Evolutionary conservation across 2,888 invertebrate genomes (phyloP), one percentile per base, ranked within the genome.

Genomic region (Malachius bipustulatus): DNA sequence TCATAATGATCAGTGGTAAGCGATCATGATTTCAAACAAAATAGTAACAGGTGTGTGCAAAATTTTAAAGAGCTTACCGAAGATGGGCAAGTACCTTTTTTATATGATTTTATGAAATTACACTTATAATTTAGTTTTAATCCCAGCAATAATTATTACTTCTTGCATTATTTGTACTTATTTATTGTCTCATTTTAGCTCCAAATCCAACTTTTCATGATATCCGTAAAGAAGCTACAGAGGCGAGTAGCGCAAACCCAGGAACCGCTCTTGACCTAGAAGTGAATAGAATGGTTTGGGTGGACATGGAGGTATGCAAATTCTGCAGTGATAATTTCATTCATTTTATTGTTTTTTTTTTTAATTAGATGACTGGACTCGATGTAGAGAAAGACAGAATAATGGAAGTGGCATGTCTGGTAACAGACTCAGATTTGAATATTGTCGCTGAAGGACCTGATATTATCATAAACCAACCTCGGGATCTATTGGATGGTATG

Each of bases 381-480:
- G 73, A 93, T 55, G 57, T 81, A 31, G 67, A 78, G 0, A 75
- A 63, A 34, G 81, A 89, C 52, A 72, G 77, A 42, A 84, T 97
- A 35, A 60, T 97, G 51, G 96, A 97, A 69, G 73, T 93, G 36
- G 85, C 90, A 0, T 87, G 89, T 56, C 55, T 96, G 16, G 70
- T 97, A 35, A 96, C 96, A 0, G 88, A 94, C 56, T 65, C 69
- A 8, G 56, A 88, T 34, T 63, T 93, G 10, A 78, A 85, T 47
- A 57, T 85, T 4, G 61, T 88, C 24, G 83, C 82, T 2, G 75
- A 74, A 54, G 80, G 81, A 4, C 83, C 85, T 0, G 67, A 78
- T 49, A 57, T 90, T 29, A 67, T 89, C 2, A 77, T 97, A 44
- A 70, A 88, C 50, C 87, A 90, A 47, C 67, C 83, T 0, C 72